These are phyloP conservation scores for Sebastiscus albofasciatus DNA, from an alignment of 2,797 vertebrate species.

Conservation along the genomic window DNA sequence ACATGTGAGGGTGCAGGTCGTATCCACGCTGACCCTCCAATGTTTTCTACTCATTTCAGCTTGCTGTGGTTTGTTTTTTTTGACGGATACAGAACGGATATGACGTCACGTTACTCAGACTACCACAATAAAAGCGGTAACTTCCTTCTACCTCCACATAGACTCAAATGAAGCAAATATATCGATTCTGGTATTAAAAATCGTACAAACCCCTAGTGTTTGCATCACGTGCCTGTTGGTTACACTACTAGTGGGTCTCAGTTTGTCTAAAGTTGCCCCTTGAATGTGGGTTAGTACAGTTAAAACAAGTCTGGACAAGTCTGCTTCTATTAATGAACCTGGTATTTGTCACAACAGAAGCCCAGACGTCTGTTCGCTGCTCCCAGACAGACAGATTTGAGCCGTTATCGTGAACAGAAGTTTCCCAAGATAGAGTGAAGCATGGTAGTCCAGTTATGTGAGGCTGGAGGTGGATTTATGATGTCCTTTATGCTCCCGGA, in stretches of 20 bases:
- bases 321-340: constrained; percentile 50
- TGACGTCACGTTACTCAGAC: too few relatives aligned
- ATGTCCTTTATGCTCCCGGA: constrained; percentile 51
- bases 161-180: too few relatives aligned
- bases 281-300: constrained; percentile 31
- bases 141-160: too few relatives aligned
- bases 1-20: too few relatives aligned
- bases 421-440: constrained; percentile 54
- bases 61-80: too few relatives aligned
- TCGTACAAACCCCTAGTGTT: too few relatives aligned
- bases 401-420: constrained; percentile 31
- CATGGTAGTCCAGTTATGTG: constrained; percentile 13
- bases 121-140: too few relatives aligned
- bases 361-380: constrained; percentile 50
- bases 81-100: too few relatives aligned
- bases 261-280: background rate
- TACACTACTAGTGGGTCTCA: constrained; percentile 4
- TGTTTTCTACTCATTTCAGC: too few relatives aligned
- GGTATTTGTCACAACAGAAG: constrained; percentile 40
- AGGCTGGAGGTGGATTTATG: constrained; percentile 63
- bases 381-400: constrained; percentile 46
- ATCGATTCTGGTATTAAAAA: too few relatives aligned
- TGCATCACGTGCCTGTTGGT: constrained; percentile 15
- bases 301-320: constrained; percentile 24
- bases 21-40: too few relatives aligned